Evolutionary conservation across 2,113 vertebrate genomes (phyloP).

Genomic region (Hylia prasina): DNA sequence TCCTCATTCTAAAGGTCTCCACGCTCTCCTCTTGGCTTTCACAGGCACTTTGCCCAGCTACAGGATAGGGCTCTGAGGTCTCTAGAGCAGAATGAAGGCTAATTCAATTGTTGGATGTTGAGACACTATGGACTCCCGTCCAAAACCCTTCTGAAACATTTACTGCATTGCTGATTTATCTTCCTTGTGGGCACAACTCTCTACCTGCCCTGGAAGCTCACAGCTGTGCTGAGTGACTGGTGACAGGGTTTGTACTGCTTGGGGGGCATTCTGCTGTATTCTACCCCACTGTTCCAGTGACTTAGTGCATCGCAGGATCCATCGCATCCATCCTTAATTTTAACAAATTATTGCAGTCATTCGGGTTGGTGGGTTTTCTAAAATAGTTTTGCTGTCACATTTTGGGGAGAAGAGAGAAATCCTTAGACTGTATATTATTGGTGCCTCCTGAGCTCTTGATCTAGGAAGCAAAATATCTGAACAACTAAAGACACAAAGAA

Average conservation of each 20-base stretch:
- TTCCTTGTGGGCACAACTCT: not conserved
- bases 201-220: not conserved
- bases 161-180: not conserved
- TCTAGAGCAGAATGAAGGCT: not conserved
- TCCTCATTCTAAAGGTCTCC: not conserved
- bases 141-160: not conserved
- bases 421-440: not conserved
- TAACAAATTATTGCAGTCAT: not conserved
- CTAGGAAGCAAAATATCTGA: not conserved
- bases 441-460: not conserved
- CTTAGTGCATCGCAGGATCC: not conserved
- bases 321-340: not conserved
- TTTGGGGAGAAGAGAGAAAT: not conserved
- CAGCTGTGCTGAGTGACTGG: not conserved
- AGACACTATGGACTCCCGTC: not conserved
- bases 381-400: not conserved
- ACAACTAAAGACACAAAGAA: not conserved
- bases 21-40: not conserved
- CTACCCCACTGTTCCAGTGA: not conserved
- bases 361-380: not conserved
- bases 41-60: not conserved
- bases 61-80: not conserved
- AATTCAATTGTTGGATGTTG: constrained; percentile 3
- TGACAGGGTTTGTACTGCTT: not conserved
- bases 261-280: not conserved